Conservation (phyloP, 2,113 vertebrate genomes). For the Silurus glanis region DNA sequence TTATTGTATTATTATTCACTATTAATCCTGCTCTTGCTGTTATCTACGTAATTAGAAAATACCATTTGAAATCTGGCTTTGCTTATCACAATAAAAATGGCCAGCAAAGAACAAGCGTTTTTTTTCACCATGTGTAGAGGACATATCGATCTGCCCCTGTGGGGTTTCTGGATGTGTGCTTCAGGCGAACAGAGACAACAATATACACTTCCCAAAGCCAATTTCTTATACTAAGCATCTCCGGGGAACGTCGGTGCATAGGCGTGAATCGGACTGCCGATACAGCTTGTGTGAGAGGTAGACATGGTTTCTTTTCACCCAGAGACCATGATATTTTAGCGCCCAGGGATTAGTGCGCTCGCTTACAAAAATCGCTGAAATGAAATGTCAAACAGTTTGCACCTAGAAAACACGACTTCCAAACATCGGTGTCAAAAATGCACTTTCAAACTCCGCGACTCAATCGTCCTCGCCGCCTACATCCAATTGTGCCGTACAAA, state of each 20-base stretch:
- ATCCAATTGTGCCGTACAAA: not conserved
- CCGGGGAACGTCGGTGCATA: constrained; percentile 13
- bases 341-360: constrained; percentile 4
- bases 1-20: not conserved
- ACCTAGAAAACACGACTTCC: constrained; percentile 12
- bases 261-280: constrained; percentile 29
- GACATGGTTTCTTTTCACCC: not conserved
- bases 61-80: not conserved
- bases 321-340: constrained; percentile 7
- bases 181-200: constrained; percentile 19
- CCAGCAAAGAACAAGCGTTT: not conserved
- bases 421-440: not conserved
- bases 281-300: constrained; percentile 11
- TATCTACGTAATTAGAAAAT: not conserved
- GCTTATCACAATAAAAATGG: not conserved
- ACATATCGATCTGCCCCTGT: constrained; percentile 32
- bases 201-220: not conserved
- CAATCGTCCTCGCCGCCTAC: not conserved
- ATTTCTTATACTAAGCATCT: not conserved
- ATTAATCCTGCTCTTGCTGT: not conserved
- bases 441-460: not conserved
- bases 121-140: not conserved
- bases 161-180: constrained; percentile 12
- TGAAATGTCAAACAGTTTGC: constrained; percentile 8
- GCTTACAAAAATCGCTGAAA: constrained; percentile 34